Percentiles rank a stretch among this genome's conserved stretches.
Evolutionary conservation across 2,888 invertebrate genomes (phyloP).

Genomic region (Acronicta leporina): DNA sequence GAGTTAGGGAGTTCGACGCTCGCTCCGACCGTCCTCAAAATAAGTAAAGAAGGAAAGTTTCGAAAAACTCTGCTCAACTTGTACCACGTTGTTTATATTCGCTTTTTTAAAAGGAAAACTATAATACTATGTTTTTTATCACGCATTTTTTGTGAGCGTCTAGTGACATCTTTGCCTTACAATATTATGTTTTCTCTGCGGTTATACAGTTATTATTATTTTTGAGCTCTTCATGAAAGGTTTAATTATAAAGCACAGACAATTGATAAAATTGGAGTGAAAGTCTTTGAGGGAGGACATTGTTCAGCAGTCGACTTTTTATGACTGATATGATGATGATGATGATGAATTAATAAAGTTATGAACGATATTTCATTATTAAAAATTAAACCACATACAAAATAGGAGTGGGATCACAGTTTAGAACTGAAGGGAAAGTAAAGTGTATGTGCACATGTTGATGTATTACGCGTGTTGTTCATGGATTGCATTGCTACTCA

Average conservation of each 20-base stretch:
- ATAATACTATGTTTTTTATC: slow-evolving; percentile 59
- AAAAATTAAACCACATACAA: too few relatives aligned
- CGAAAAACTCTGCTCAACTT: slow-evolving; percentile 82
- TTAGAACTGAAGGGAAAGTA: slow-evolving; percentile 30
- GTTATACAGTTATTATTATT: too few relatives aligned
- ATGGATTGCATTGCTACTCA: slow-evolving; percentile 62
- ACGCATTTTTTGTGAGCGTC: slow-evolving; percentile 24
- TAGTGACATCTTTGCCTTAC: not conserved
- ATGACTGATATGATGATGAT: too few relatives aligned
- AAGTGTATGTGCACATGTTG: slow-evolving; percentile 11
- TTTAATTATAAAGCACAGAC: too few relatives aligned
- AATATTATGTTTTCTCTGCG: not conserved
- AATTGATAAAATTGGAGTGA: too few relatives aligned
- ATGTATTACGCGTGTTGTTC: slow-evolving; percentile 9
- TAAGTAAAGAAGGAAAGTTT: slow-evolving; percentile 87
- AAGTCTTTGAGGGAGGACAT: too few relatives aligned
- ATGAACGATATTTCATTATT: too few relatives aligned
- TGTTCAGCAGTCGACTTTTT: too few relatives aligned
- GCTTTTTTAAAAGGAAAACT: slow-evolving; percentile 74
- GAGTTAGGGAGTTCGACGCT: slow-evolving; percentile 88
- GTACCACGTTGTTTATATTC: slow-evolving; percentile 78
- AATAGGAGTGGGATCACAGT: too few relatives aligned
- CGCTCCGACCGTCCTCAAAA: slow-evolving; percentile 87
- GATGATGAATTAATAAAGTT: too few relatives aligned
- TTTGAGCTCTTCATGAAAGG: too few relatives aligned